Base-by-base conservation (phyloP, 2,113 vertebrate genomes). In the Podocnemis expansa region DNA sequence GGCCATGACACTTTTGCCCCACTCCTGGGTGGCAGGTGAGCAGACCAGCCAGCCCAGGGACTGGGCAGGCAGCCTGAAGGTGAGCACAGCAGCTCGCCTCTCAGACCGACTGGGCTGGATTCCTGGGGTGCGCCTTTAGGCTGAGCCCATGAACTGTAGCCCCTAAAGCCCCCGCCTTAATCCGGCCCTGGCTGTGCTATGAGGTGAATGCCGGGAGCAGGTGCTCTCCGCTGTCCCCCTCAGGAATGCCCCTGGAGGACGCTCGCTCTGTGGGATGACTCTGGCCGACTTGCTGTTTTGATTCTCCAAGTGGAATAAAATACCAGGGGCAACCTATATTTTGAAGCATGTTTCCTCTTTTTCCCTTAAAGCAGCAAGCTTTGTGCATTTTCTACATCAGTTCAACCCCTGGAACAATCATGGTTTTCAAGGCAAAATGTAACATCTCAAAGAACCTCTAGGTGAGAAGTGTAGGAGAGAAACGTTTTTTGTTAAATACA, bases 401-500 rank as follows among this genome's bases (percentile, higher is more conserved):
- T 45, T 58, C 52, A 82, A 80, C 87, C 27, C 75, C 85, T 1
- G 1, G 70, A 31, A 89, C 87, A 89, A 91, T 60, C 78, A 90
- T 54, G 21, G 52, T 76, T 54, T 95, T 73, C 86, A 86, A 86
- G 82, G 60, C 34, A 92, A 93, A 94, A 95, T 55, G 75, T 85
- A 85, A 83, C 79, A 31, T 73, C 67, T 82, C 63, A 73, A 94
- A 90, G 41, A 56, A 60, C 84, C 84, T 91, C 92, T 54, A 4
- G 78, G 92, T 91, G 95, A 95, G 91, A 47, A 90, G 84, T 6
- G 52, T 92, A 85, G 92, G 93, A 92, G 86, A 82, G 67, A 78
- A 91, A 89, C 0, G 19, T 47, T 78, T 1, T 85, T 91, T 47
- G 80, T 79, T 85, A 84, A 90, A 88, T 49, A 41, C 76, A 91